A percentile compares a stretch with the other conserved stretches of the same genome.
phyloP scores from a whole-genome alignment of 2,888 invertebrate genomes.

The Artemia sp. region DNA sequence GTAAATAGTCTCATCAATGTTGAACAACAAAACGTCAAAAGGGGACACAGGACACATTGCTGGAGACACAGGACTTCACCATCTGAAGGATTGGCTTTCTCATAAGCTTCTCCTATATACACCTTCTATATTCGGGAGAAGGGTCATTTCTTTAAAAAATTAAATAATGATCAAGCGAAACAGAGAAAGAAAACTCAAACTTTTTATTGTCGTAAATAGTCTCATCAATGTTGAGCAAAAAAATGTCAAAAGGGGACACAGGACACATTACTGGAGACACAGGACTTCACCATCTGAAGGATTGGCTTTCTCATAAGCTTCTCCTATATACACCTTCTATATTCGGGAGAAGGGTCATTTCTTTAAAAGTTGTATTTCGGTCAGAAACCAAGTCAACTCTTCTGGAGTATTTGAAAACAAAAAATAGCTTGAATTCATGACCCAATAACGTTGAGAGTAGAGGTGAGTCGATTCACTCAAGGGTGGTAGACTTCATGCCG shows the following conservation, averaged over 20 bases:
- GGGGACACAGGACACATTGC: no score
- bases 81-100: background rate
- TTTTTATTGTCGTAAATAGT: no score
- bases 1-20: no score
- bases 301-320: background rate
- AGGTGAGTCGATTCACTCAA: constrained; percentile 9
- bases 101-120: background rate
- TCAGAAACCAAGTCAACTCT: background rate
- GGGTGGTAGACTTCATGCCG: background rate
- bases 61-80: background rate
- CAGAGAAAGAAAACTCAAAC: no score
- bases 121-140: no score
- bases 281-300: background rate
- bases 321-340: background rate
- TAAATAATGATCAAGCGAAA: no score
- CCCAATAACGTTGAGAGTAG: background rate
- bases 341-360: no score
- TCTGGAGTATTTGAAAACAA: constrained; percentile 3
- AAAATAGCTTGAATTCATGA: background rate
- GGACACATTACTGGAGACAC: background rate
- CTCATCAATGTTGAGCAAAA: no score
- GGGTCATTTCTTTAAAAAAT: no score
- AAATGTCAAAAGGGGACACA: no score
- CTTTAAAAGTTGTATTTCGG: no score
- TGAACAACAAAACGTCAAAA: no score